Base-by-base conservation (phyloP, 2,888 invertebrate species). In the Lasius fuliginosus region DNA sequence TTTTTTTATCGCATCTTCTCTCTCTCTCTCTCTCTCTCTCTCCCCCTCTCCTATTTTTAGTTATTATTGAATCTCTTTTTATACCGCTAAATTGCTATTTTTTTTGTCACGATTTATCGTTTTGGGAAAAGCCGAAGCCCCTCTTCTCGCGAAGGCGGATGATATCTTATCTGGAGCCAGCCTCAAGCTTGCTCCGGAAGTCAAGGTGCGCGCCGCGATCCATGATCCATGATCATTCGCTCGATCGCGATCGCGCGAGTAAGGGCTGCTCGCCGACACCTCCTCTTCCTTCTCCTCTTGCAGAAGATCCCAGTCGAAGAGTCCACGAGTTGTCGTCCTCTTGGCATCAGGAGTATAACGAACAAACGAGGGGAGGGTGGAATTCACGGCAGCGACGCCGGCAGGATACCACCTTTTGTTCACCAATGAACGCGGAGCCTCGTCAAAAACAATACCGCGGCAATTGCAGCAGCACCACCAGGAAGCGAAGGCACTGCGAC, bases 341-440 rank as follows among this genome's bases (percentile, higher is more conserved):
- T 23, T 5, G 2, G 18, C 11, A 3, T 33, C 5, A 27, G 11
- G 40, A 6, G 40, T 12, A n/a, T 49, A 36, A 18, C 18, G 12
- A 12, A 15, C 33, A 8, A 36, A 15, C 68, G n/a, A 33, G 49
- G 8, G 40, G 76, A 36, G 64, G 75, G 73, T 67, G 83, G 68
- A 64, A 85, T 64, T 75, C 83, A 84, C 89, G 89, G 87, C 83
- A 87, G 86, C 86, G 86, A 88, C 87, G 88, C 86, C 92, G 89
- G 91, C 91, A 88, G 85, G 91, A 92, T 90, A 89, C 83, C 88
- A 91, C 88, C 87, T 58, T 56, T 88, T 90, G 83, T 89, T 91
- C 90, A 92, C 93, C 92, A 93, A 93, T 93, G 93, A 93, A 92
- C 91, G 91, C 89, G 86, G 90, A 88, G 92, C 89, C 89, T 87